These are phyloP conservation scores for Zaprionus inermis DNA, from an alignment of 1,140 invertebrate species.

Conservation along the genomic window DNA sequence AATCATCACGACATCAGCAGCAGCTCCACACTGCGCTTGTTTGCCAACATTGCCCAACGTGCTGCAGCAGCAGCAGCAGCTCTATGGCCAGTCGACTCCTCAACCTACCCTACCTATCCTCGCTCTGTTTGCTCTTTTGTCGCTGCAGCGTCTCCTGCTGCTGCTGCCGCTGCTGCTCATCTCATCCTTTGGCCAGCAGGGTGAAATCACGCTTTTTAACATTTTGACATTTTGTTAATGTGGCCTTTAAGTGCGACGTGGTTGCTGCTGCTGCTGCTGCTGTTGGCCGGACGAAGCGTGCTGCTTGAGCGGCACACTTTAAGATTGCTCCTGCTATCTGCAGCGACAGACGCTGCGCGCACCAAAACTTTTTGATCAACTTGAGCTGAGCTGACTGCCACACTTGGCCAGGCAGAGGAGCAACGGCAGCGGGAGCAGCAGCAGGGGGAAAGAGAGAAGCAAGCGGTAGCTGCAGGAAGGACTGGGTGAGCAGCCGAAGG, in stretches of 20 bases:
- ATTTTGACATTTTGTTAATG: slow-evolving; percentile 82
- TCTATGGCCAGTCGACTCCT: neutral
- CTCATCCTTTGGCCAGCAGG: slow-evolving; percentile 27
- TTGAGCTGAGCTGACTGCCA: slow-evolving; percentile 27
- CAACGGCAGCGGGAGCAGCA: neutral
- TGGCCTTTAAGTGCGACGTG: slow-evolving; percentile 39
- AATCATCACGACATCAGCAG: slow-evolving; percentile 72
- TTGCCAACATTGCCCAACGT: slow-evolving; percentile 63
- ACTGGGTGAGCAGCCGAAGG: no score
- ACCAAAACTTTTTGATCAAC: slow-evolving; percentile 42
- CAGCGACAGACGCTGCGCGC: slow-evolving; percentile 19
- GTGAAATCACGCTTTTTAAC: slow-evolving; percentile 76
- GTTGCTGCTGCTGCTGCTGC: neutral
- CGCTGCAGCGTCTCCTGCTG: slow-evolving; percentile 42
- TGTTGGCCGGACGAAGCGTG: neutral
- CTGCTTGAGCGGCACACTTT: slow-evolving; percentile 1
- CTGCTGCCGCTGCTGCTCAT: slow-evolving; percentile 27
- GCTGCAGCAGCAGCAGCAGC: slow-evolving; percentile 10
- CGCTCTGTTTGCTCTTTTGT: slow-evolving; percentile 43
- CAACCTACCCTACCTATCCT: neutral
- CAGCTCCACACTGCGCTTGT: slow-evolving; percentile 65
- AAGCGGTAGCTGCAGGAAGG: neutral
- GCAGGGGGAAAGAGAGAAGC: neutral
- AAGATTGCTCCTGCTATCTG: slow-evolving; percentile 24
- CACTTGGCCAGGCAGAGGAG: slow-evolving; percentile 1